Percentiles rank a stretch among this genome's conserved stretches.
These are phyloP conservation scores for Rhynchomys soricoides DNA, from an alignment of 2,113 vertebrate species.

Conservation along the genomic window DNA sequence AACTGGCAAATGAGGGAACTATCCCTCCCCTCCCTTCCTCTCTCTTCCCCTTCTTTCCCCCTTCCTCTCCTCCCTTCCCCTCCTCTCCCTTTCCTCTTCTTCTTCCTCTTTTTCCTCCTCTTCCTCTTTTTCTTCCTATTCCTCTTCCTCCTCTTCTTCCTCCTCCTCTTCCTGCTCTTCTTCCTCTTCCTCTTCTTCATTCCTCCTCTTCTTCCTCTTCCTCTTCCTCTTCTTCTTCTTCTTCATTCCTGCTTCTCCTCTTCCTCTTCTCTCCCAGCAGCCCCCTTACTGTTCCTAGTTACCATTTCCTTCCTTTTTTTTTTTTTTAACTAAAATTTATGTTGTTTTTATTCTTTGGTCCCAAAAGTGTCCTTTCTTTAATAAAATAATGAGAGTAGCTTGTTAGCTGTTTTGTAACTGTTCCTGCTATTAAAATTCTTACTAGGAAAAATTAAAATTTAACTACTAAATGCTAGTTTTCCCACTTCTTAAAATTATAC, in stretches of 20 bases:
- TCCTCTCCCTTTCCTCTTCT: too few species aligned
- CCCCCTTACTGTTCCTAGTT: too few species aligned
- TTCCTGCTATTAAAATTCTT: conserved; percentile 57
- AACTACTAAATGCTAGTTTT: conserved; percentile 41
- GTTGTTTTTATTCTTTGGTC: background rate
- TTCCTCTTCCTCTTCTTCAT: accelerated
- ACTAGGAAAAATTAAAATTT: conserved; percentile 70
- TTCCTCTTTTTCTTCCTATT: too few species aligned
- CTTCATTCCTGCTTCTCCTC: too few species aligned
- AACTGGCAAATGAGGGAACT: background rate
- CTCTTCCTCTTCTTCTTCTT: too few species aligned
- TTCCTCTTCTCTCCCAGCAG: too few species aligned
- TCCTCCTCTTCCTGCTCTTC: accelerated
- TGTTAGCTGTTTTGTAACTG: conserved; percentile 34
- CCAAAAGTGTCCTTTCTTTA: conserved; percentile 44
- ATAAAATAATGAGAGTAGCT: conserved; percentile 41
- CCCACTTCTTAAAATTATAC: conserved; percentile 11
- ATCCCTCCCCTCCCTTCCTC: background rate
- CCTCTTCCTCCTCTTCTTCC: background rate
- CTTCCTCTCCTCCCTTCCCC: accelerated
- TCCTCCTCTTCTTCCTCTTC: background rate
- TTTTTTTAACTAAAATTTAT: background rate
- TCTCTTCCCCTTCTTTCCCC: too few species aligned
- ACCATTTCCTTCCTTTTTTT: accelerated
- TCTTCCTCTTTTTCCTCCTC: too few species aligned